Base-by-base conservation (phyloP, 2,113 vertebrate species). In the Maccullochella peelii region DNA sequence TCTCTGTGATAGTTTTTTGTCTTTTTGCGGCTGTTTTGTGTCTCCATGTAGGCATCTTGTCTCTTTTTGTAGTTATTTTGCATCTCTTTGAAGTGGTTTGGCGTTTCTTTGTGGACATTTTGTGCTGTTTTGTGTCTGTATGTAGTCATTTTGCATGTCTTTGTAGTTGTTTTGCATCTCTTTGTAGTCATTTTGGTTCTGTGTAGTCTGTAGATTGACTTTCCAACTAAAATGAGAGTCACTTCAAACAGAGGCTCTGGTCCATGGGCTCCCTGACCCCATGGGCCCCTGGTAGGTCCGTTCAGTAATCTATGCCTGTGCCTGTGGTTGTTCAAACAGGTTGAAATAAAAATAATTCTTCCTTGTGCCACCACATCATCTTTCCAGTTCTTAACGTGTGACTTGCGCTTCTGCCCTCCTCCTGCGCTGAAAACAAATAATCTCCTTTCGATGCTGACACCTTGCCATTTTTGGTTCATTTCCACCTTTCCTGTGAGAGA, bases 371-470 rank as follows among this genome's bases (percentile, higher is more conserved):
- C 21, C 55, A 14, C 68, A 83, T 85, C 65, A 73, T 57, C 76
- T 65, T 49, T 73, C 61, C 44, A 52, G 9, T 50, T 84, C 42
- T 47, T 59, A 62, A 58, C 5, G 6, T 63, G 18, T 66, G 73
- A 58, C 68, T 86, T 30, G 47, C 14, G 58, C 52, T 58, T 36
- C 82, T 77, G 44, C 58, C 68, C 74, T 87, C 84, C 38, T 74
- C 68, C 21, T 30, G 42, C 1, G 57, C 77, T 70, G 78, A 75
- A 88, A 90, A 84, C 79, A 88, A 89, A 86, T 85, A 73, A 88
- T 87, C 63, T 86, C 18, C 44, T 82, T 80, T 80, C 76, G 58
- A 74, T 69, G 70, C 68, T 86, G 85, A 80, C 83, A 84, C 57
- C 36, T 50, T 61, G 68, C 47, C 89, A 70, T 67, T 72, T 77